Base-by-base conservation (phyloP, 2,888 invertebrate species). In the Rhagonycha lutea region DNA sequence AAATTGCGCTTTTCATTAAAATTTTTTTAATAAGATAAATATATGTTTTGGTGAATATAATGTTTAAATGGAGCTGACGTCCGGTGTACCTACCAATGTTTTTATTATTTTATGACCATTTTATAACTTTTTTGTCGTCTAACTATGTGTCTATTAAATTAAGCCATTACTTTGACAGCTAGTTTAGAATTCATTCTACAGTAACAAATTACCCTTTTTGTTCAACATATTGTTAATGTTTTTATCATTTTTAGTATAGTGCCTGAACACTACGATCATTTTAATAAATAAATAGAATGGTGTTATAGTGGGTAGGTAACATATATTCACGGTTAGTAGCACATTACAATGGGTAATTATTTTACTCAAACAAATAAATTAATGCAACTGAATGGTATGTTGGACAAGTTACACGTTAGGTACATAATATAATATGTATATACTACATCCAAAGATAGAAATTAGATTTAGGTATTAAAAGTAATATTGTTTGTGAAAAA, bases 121-220 rank as follows among this genome's bases (percentile, higher is more conserved):
- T 79, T 75, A 24, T 76, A 69, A 67, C 32, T 74, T 79, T 80
- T 79, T 80, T 79, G 73, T 77, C 60, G 69, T 75, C 73, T 77
- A 72, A 47, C 47, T 47, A 47, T 72, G 72, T 73, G 72, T 71
- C 69, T 69, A 77, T 78, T 79, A 83, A 83, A 84, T 84, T 80
- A 83, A 83, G 83, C 83, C 81, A 82, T 84, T 82, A 83, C 80
- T 83, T 82, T 83, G 82, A 83, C 82, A 80, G 80, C 75, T 78
- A 74, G 79, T 81, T 82, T 78, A 69, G 72, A 73, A 78, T 74
- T 72, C 77, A 77, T 76, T 78, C 70, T 79, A 81, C 81, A 80
- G 83, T 83, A 82, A 84, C 83, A 84, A 84, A 84, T 84, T 83
- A 80, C 80, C 67, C 70, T 83, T 84, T 83, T 84, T 84, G 80